Percentiles rank a stretch among this genome's conserved stretches.
Evolutionary conservation across 2,888 invertebrate species (phyloP).

Genomic region (Cheilosia variabilis): DNA sequence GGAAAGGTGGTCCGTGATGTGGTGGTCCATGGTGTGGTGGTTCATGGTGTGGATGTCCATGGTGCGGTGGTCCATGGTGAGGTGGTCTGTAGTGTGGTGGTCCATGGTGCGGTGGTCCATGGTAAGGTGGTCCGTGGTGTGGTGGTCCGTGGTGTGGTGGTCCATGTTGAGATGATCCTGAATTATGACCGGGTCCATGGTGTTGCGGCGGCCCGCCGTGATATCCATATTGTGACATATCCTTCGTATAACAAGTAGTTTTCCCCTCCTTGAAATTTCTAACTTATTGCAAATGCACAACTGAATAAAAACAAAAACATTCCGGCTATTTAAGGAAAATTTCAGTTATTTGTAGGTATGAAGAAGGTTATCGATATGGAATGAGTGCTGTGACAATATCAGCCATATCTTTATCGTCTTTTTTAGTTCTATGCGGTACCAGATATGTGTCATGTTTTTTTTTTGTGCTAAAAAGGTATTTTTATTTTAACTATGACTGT

Average conservation of each 20-base stretch:
- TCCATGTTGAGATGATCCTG: constrained; percentile 6
- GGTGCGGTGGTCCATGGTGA: constrained; percentile 25
- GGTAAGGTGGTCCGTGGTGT: constrained; percentile 59
- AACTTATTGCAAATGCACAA: neutral
- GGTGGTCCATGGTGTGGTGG: neutral
- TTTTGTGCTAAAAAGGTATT: no score
- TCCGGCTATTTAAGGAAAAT: neutral
- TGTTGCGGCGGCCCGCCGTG: neutral
- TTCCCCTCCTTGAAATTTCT: neutral
- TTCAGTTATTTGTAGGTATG: no score
- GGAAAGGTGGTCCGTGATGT: constrained; percentile 15
- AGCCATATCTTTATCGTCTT: no score
- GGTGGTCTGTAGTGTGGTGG: constrained; percentile 18
- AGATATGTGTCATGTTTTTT: no score
- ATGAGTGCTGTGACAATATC: no score
- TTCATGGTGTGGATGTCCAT: neutral
- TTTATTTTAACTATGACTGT: no score
- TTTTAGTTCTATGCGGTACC: no score
- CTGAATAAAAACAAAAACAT: neutral
- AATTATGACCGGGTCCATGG: neutral
- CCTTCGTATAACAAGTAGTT: no score
- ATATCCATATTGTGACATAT: neutral
- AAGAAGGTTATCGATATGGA: no score
- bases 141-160: constrained; percentile 58
- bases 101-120: constrained; percentile 13